Percentiles rank a stretch among this genome's conserved stretches.
phyloP scores from a whole-genome alignment of 2,797 vertebrate species.

The Dromococcyx pavoninus region DNA sequence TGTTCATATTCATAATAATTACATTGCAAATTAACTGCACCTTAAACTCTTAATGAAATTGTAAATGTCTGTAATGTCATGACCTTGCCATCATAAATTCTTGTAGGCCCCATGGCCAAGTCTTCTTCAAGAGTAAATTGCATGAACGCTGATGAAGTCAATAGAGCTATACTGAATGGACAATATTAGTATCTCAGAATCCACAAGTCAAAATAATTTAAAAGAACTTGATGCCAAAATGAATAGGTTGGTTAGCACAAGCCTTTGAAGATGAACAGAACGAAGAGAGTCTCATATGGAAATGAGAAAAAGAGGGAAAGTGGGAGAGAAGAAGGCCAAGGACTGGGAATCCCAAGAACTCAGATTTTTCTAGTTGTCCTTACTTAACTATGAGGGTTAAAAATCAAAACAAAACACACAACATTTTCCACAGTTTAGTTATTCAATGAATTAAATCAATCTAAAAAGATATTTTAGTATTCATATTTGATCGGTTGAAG shows the following conservation, averaged over 20 bases:
- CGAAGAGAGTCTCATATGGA: not conserved
- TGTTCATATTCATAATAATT: not conserved
- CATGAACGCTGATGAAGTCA: not conserved
- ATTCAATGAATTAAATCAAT: not conserved
- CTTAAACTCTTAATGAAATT: not conserved
- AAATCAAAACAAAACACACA: accelerated
- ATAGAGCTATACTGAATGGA: not conserved
- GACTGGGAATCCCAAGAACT: not conserved
- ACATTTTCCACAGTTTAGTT: not conserved
- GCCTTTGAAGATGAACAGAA: not conserved
- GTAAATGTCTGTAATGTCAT: not conserved
- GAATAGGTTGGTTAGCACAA: not conserved
- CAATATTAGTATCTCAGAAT: not conserved
- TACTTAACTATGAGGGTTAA: not conserved
- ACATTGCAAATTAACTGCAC: not conserved
- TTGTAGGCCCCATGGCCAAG: not conserved
- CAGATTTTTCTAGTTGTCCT: not conserved
- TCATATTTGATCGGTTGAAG: not conserved
- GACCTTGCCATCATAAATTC: not conserved
- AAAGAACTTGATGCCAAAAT: not conserved
- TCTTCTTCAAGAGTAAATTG: not conserved
- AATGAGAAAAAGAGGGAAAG: accelerated
- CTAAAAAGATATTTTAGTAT: not conserved
- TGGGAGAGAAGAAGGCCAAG: not conserved
- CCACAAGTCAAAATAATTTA: not conserved